Evolutionary conservation across 2,113 vertebrate genomes (phyloP), one percentile per base, ranked within the genome.

Genomic region (Leptobrachium ailaonicum): DNA sequence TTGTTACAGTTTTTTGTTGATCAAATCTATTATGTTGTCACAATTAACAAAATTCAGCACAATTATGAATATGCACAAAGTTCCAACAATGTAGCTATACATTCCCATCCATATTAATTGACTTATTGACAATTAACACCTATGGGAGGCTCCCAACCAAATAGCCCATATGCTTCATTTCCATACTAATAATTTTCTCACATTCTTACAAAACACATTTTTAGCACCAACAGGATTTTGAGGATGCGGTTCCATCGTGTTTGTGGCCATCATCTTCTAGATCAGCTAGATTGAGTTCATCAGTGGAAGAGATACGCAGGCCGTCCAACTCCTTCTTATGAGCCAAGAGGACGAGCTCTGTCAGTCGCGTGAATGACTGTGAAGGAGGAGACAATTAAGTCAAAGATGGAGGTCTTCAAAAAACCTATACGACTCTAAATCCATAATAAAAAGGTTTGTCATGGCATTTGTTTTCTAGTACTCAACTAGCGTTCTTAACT

Each of bases 221-320:
- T 94, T 92, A 99, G 92, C 97, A 99, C 97, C 97, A 98, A 92
- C 97, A 99, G 83, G 88, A 82, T 89, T 96, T 97, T 1, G 87
- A 90, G 71, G 89, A 86, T 6, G 82, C 87, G 0, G 85, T 82
- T 13, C 88, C 82, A 44, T 93, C 92, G 0, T 92, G 83, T 82
- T 95, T 94, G 85, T 90, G 88, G 77, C 96, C 93, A 0, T 96
- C 94, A 42, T 97, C 96, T 86, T 97, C 97, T 85, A 97, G 92
- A 74, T 89, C 94, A 0, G 94, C 85, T 40, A 98, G 84, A 44
- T 93, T 89, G 6, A 97, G 83, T 86, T 96, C 86, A 0, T 93
- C 87, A 6, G 89, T 90, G 40, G 90, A 74, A 0, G 87, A 92
- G 0, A 86, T 88, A 70, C 93, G 91, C 82, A 98, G 89, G 9